phyloP scores from a whole-genome alignment of 2,113 vertebrate genomes.

The Seriola rivoliana region DNA sequence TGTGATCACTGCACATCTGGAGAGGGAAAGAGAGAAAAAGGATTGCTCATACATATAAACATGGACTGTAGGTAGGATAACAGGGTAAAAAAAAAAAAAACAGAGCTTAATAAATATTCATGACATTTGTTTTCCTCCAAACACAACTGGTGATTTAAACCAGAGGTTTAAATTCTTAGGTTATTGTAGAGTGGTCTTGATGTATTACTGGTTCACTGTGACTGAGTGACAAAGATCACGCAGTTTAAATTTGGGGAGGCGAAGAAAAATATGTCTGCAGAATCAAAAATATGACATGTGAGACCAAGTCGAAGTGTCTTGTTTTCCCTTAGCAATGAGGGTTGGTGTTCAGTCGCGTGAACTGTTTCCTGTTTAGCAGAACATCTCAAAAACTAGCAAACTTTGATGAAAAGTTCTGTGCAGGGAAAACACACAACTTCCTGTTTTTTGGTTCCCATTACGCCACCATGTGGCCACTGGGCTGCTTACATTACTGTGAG shows the following conservation, averaged over 20 bases:
- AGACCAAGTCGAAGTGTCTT: neutral
- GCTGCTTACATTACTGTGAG: neutral
- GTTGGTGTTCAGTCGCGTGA: too few relatives aligned
- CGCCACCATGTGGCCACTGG: neutral
- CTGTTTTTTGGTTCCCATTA: neutral
- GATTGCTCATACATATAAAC: neutral
- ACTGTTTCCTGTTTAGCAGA: neutral
- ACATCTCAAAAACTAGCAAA: neutral
- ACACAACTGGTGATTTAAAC: neutral
- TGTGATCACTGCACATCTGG: slow-evolving; percentile 92
- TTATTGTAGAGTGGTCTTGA: neutral
- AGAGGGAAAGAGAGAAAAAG: neutral
- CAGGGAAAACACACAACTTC: neutral
- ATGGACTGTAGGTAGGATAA: neutral
- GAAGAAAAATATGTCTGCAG: neutral
- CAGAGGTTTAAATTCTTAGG: too few relatives aligned
- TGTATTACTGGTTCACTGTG: neutral
- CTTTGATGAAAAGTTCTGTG: neutral
- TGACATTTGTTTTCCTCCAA: neutral
- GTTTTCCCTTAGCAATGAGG: too few relatives aligned
- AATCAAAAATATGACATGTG: neutral
- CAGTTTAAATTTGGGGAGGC: neutral
- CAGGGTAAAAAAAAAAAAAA: neutral
- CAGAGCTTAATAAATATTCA: neutral
- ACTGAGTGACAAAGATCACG: neutral